Percentiles rank a stretch among this genome's conserved stretches.
phyloP scores from a whole-genome alignment of 2,113 vertebrate genomes.

The Anoura caudifer region DNA sequence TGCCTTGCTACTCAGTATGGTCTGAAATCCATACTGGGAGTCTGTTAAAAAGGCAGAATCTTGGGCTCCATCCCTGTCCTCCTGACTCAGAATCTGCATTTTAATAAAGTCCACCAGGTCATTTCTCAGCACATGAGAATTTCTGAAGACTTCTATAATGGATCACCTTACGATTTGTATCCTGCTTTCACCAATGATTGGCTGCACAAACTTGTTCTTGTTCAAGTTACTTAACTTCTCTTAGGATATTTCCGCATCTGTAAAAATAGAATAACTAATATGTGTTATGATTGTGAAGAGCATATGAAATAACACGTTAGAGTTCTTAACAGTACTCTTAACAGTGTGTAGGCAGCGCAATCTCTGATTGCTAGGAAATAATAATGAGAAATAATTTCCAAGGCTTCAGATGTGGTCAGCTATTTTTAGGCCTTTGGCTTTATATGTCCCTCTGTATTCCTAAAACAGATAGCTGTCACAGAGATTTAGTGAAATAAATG shows the following conservation, averaged over 20 bases:
- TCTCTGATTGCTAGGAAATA: background rate
- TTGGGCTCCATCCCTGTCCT: background rate
- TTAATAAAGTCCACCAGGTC: background rate
- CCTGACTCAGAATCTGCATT: background rate
- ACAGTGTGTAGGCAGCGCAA: background rate
- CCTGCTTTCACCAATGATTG: background rate
- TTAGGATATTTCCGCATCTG: background rate
- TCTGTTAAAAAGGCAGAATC: background rate
- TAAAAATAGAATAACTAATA: background rate
- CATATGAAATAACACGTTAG: background rate
- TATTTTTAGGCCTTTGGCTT: background rate
- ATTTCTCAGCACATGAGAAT: background rate
- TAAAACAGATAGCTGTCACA: background rate
- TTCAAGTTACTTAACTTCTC: background rate
- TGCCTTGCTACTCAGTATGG: background rate
- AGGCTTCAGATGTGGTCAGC: background rate
- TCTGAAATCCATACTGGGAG: background rate
- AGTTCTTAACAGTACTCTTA: background rate
- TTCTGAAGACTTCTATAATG: background rate
- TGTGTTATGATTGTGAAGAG: background rate
- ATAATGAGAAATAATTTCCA: conserved; percentile 15
- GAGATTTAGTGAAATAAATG: background rate
- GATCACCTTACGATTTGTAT: background rate
- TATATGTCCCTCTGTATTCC: background rate
- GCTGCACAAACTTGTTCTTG: background rate